Conservation (phyloP, 23 tunicate genomes). For the Clavelina lepadiformis region DNA sequence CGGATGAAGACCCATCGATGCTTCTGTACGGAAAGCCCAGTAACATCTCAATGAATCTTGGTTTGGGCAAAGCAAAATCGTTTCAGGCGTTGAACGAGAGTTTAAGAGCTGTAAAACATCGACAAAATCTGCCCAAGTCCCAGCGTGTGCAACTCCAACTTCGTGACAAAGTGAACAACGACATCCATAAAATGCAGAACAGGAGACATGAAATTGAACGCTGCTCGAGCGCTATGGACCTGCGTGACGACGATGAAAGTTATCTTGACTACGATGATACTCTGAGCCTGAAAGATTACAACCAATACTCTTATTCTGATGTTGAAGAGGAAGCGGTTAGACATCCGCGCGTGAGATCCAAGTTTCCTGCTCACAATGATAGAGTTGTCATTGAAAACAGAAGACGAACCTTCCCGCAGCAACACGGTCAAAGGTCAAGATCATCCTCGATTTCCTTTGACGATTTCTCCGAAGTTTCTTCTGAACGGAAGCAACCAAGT, state of each 20-base stretch:
- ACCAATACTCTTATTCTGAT: slow-evolving; percentile 3
- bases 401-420: no score
- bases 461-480: no score
- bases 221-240: neutral
- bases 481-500: no score
- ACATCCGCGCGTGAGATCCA: slow-evolving; percentile 6
- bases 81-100: slow-evolving; percentile 69
- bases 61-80: slow-evolving; percentile 43
- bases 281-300: neutral
- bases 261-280: no score
- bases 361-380: neutral
- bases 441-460: no score
- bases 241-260: neutral
- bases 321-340: slow-evolving; percentile 3
- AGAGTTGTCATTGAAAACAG: no score
- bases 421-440: no score
- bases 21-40: slow-evolving; percentile 59
- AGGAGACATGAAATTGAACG: neutral
- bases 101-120: slow-evolving; percentile 44
- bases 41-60: slow-evolving; percentile 56
- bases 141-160: slow-evolving; percentile 32
- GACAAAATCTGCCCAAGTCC: slow-evolving; percentile 70
- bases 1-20: slow-evolving; percentile 78
- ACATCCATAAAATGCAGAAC: slow-evolving; percentile 35
- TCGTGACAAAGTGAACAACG: slow-evolving; percentile 40